These are phyloP conservation scores for Dermochelys coriacea DNA, from an alignment of 2,797 vertebrate genomes.

Conservation along the genomic window DNA sequence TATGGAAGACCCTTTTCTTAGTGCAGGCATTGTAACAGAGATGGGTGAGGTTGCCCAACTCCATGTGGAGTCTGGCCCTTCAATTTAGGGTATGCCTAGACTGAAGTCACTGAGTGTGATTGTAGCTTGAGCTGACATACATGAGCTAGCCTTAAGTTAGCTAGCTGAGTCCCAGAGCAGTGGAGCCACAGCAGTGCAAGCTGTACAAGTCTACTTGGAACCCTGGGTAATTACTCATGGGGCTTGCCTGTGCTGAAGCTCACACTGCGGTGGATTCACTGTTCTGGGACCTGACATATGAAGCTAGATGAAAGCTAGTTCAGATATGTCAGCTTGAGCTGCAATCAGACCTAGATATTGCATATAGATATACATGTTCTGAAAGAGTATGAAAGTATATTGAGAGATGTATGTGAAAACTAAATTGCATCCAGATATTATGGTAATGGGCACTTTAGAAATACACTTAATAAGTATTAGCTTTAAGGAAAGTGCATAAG, in stretches of 20 bases:
- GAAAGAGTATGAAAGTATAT: neutral
- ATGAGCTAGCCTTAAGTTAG: neutral
- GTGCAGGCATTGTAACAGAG: neutral
- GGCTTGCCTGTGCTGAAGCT: neutral
- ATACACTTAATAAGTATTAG: neutral
- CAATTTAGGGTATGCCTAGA: neutral
- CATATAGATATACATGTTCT: neutral
- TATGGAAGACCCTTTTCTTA: neutral
- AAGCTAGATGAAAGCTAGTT: neutral
- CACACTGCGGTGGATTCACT: neutral
- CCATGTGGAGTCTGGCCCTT: neutral
- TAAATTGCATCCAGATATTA: neutral
- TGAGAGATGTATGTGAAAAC: neutral
- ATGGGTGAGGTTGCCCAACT: neutral
- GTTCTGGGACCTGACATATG: neutral
- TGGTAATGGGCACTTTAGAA: neutral
- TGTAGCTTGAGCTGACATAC: neutral
- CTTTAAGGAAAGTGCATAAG: neutral
- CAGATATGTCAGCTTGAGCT: neutral
- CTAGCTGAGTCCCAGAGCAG: neutral
- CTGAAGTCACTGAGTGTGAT: neutral
- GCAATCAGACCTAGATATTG: neutral
- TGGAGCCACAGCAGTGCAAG: neutral
- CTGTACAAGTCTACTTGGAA: neutral
- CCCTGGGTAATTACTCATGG: neutral